Conservation (phyloP, 2,797 vertebrate species). For the Sebastes flavidus region DNA sequence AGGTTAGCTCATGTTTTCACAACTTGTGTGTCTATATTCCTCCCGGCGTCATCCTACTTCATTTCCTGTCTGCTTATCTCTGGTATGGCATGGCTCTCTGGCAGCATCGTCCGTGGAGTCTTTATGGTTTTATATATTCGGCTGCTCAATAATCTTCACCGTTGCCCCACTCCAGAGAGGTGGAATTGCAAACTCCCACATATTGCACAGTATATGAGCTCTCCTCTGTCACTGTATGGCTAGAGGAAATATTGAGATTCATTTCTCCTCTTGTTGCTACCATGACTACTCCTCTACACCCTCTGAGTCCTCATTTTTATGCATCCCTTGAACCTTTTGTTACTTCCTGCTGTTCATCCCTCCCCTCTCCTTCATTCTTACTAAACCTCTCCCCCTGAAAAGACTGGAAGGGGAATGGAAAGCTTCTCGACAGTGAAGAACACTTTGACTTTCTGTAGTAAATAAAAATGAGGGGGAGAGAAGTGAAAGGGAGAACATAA, state of each 20-base stretch:
- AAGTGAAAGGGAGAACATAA: slow-evolving; percentile 27
- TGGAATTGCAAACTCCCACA: slow-evolving; percentile 38
- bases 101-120: slow-evolving; percentile 18
- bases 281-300: slow-evolving; percentile 12
- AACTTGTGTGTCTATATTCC: background rate
- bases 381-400: slow-evolving; percentile 17
- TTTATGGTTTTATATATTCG: slow-evolving; percentile 41
- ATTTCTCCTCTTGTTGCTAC: slow-evolving; percentile 37
- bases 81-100: slow-evolving; percentile 23
- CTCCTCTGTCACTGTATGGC: slow-evolving; percentile 21
- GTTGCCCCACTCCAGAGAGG: slow-evolving; percentile 24
- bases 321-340: slow-evolving; percentile 31
- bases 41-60: slow-evolving; percentile 17
- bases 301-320: slow-evolving; percentile 26
- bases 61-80: slow-evolving; percentile 63
- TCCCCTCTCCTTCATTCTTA: slow-evolving; percentile 12
- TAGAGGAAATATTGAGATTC: slow-evolving; percentile 21
- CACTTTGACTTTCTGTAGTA: slow-evolving; percentile 39
- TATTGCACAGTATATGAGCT: slow-evolving; percentile 30
- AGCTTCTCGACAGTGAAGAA: slow-evolving; percentile 33
- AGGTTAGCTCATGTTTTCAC: slow-evolving; percentile 15
- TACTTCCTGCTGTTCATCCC: slow-evolving; percentile 18
- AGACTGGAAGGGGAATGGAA: slow-evolving; percentile 14
- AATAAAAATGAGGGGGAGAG: slow-evolving; percentile 12
- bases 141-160: slow-evolving; percentile 35